Percentiles rank a stretch among this genome's conserved stretches.
These are phyloP conservation scores for Brachyalestes nurse DNA, from an alignment of 2,797 vertebrate species.

Conservation along the genomic window DNA sequence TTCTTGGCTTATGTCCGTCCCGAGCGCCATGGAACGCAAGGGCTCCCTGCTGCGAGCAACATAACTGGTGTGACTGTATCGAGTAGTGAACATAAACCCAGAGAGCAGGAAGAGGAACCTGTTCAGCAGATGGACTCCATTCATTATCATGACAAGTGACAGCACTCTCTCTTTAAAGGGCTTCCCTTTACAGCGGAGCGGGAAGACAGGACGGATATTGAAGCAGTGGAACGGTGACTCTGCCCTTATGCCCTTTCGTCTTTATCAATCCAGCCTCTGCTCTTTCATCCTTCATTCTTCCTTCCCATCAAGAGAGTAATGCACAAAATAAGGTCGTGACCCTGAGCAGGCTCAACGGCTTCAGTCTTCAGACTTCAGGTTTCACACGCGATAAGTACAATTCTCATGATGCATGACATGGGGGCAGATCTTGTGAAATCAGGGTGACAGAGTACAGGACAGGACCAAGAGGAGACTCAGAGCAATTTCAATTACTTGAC, in stretches of 20 bases:
- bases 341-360: neutral
- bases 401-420: neutral
- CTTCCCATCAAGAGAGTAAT: neutral
- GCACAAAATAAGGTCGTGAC: constrained; percentile 2
- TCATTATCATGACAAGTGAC: constrained; percentile 75
- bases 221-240: neutral
- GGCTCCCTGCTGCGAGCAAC: constrained; percentile 3
- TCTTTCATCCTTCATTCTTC: neutral
- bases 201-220: constrained; percentile 9
- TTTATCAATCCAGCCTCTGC: neutral
- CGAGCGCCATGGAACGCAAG: constrained; percentile 1
- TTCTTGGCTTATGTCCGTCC: neutral
- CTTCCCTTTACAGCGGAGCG: neutral
- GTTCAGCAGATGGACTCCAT: constrained; percentile 75
- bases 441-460: neutral
- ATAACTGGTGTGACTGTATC: neutral
- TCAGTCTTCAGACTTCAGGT: neutral
- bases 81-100: neutral
- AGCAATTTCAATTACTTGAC: no score
- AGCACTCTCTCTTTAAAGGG: constrained; percentile 63
- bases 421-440: neutral
- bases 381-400: neutral
- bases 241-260: neutral
- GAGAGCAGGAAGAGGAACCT: constrained; percentile 57
- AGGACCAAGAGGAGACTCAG: neutral